These are phyloP conservation scores for Gymnocheta viridis DNA, from an alignment of 2,888 invertebrate genomes.

Conservation along the genomic window DNA sequence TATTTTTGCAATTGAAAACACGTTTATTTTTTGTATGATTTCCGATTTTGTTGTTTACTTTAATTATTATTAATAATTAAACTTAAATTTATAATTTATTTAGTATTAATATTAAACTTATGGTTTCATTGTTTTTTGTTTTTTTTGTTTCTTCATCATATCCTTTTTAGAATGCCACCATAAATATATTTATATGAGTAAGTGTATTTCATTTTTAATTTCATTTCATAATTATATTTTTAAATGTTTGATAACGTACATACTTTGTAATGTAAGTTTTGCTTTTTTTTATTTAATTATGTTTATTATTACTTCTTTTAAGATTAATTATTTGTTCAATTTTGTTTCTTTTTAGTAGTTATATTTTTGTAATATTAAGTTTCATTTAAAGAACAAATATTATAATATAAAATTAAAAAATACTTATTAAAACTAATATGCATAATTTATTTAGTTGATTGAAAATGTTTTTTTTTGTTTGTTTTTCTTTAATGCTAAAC, in stretches of 20 bases:
- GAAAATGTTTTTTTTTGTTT: constrained; percentile 27
- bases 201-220: constrained; percentile 28
- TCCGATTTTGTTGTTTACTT: constrained; percentile 63
- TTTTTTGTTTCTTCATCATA: no score
- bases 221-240: constrained; percentile 26
- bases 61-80: constrained; percentile 70
- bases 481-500: constrained; percentile 66
- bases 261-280: constrained; percentile 50
- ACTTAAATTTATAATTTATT: constrained; percentile 71
- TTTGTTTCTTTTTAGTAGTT: constrained; percentile 45
- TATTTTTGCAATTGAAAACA: constrained; percentile 70
- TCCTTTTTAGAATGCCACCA: constrained; percentile 59
- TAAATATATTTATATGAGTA: constrained; percentile 58
- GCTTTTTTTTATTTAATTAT: constrained; percentile 16
- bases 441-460: constrained; percentile 55
- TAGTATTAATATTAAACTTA: constrained; percentile 68
- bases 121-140: constrained; percentile 60
- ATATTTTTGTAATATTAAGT: constrained; percentile 41
- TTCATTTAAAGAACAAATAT: constrained; percentile 53
- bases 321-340: constrained; percentile 42
- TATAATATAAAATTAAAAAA: constrained; percentile 58
- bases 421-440: constrained; percentile 74
- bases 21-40: constrained; percentile 70
- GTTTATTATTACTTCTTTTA: constrained; percentile 37
- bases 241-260: constrained; percentile 51